Conservation (phyloP, 2,797 vertebrate genomes). For the Coendou prehensilis region DNA sequence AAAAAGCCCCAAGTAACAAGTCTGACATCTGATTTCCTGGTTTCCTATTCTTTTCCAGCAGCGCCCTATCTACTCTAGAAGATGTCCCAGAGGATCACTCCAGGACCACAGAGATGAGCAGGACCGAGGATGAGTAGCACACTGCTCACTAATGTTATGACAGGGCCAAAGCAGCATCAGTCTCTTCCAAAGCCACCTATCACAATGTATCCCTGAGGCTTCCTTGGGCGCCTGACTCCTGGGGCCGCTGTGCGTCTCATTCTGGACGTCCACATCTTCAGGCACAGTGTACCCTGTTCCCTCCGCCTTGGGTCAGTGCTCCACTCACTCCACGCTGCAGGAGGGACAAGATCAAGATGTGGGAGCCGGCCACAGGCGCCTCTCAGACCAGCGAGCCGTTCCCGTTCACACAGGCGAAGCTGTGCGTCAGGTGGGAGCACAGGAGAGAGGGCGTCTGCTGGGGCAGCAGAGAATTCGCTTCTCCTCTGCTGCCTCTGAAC, state of each 20-base stretch:
- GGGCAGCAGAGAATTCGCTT: background rate
- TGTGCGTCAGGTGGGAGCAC: too few species aligned
- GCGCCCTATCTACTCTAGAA: background rate
- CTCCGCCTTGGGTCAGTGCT: background rate
- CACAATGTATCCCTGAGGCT: background rate
- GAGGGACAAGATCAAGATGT: background rate
- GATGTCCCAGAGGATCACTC: background rate
- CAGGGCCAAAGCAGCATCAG: background rate
- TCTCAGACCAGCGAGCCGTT: background rate
- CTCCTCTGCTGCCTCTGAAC: background rate
- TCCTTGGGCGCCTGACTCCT: background rate
- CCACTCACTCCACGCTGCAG: background rate
- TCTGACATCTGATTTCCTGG: background rate
- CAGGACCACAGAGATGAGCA: background rate
- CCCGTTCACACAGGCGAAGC: background rate
- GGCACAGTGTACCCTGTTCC: background rate
- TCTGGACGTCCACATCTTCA: background rate
- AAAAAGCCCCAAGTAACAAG: background rate
- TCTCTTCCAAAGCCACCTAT: background rate
- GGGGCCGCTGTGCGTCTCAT: background rate
- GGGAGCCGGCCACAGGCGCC: background rate
- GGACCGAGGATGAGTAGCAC: background rate
- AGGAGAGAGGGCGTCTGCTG: background rate
- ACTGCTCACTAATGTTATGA: background rate
- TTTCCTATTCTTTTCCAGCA: background rate